Evolutionary conservation across 2,113 vertebrate species (phyloP), one percentile per base, ranked within the genome.

Genomic region (Athene cunicularia): DNA sequence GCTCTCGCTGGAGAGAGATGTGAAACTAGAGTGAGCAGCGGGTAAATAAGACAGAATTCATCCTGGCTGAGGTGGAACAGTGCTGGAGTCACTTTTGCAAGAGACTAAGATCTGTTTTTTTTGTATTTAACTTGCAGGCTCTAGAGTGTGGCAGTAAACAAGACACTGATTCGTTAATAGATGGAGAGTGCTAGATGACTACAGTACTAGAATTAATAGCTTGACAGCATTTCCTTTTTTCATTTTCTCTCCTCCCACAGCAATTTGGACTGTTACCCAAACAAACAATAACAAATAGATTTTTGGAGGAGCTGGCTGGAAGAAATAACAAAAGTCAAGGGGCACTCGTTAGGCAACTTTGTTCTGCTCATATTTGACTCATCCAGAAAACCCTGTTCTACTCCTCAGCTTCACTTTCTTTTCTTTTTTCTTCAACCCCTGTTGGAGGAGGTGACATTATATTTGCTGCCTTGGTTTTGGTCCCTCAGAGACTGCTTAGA

Each of bases 201-300:
- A 24, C 77, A 58, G 84, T 71, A 35, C 91, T 91, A 43, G 90
- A 96, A 93, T 87, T 93, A 96, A 94, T 79, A 85, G 93, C 93
- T 94, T 85, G 93, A 96, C 93, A 90, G 93, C 74, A 52, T 82
- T 96, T 94, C 93, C 93, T 95, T 90, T 89, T 62, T 81, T 90
- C 55, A 62, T 90, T 41, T 82, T 88, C 72, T 95, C 89, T 96
- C 88, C 91, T 97, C 96, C 96, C 86, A 92, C 94, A 95, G 86
- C 86, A 94, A 79, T 95, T 97, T 97, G 96, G 96, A 95, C 95
- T 82, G 84, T 91, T 93, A 95, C 95, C 96, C 93, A 96, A 96
- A 94, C 85, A 97, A 97, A 96, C 97, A 97, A 95, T 94, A 95
- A 96, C 94, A 91, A 84, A 92, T 68, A 84, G 88, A 79, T 93